Percentiles rank a stretch among this genome's conserved stretches.
Evolutionary conservation across 2,888 invertebrate species (phyloP).

Genomic region (Malacosoma neustria): DNA sequence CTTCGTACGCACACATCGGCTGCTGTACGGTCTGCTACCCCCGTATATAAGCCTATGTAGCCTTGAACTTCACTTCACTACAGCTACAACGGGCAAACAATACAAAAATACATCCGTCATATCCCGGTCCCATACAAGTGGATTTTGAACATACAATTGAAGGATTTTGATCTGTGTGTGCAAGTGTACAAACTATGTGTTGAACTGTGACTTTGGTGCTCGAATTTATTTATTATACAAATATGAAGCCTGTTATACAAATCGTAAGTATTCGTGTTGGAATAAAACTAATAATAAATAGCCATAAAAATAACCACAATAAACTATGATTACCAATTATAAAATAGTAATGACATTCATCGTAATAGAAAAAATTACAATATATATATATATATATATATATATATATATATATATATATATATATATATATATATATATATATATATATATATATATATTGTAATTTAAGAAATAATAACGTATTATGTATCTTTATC

Average conservation of each 20-base stretch:
- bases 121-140: slow-evolving; percentile 6
- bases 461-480: too few relatives aligned
- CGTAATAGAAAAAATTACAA: too few relatives aligned
- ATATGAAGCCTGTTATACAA: slow-evolving; percentile 51
- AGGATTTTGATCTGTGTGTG: slow-evolving; percentile 17
- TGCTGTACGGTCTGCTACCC: slow-evolving; percentile 58
- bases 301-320: too few relatives aligned
- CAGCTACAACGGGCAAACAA: slow-evolving; percentile 25
- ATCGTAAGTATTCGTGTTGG: slow-evolving; percentile 36
- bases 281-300: too few relatives aligned
- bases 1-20: slow-evolving; percentile 33
- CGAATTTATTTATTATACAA: slow-evolving; percentile 24
- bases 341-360: too few relatives aligned
- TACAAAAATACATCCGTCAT: slow-evolving; percentile 10
- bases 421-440: too few relatives aligned
- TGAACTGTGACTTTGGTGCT: slow-evolving; percentile 42
- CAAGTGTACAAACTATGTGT: slow-evolving; percentile 29
- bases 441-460: too few relatives aligned
- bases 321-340: too few relatives aligned
- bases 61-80: slow-evolving; percentile 72
- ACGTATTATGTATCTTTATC: too few relatives aligned
- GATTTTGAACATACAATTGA: slow-evolving; percentile 24
- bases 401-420: too few relatives aligned
- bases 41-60: slow-evolving; percentile 63
- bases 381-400: too few relatives aligned